These are phyloP conservation scores for Cariama cristata DNA, from an alignment of 2,113 vertebrate species.

Conservation along the genomic window DNA sequence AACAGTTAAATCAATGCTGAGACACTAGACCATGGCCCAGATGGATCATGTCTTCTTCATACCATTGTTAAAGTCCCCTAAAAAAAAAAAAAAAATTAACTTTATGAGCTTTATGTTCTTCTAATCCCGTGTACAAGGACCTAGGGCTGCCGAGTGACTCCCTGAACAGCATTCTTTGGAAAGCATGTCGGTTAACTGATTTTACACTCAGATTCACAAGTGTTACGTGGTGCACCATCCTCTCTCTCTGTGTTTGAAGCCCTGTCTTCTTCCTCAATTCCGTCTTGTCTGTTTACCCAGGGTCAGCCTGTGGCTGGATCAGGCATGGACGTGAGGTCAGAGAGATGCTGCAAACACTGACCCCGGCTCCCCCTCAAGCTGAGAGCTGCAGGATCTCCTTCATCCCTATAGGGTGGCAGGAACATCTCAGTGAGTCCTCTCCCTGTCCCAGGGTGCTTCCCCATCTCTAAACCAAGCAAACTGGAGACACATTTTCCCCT, in stretches of 20 bases:
- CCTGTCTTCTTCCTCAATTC: not conserved
- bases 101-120: slow-evolving; percentile 23
- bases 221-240: slow-evolving; percentile 17
- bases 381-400: not conserved
- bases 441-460: not conserved
- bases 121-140: slow-evolving; percentile 26
- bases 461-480: not conserved
- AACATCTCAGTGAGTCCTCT: not conserved
- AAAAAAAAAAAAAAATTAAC: not conserved
- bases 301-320: not conserved
- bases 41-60: slow-evolving; percentile 7
- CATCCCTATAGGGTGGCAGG: not conserved
- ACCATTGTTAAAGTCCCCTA: not conserved
- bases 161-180: slow-evolving; percentile 49
- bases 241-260: slow-evolving; percentile 3
- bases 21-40: slow-evolving; percentile 23
- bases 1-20: not conserved
- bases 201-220: slow-evolving; percentile 50
- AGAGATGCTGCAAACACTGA: not conserved
- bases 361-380: accelerated
- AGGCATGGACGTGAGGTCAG: not conserved
- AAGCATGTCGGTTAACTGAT: slow-evolving; percentile 33
- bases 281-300: not conserved
- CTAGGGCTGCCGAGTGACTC: slow-evolving; percentile 1
- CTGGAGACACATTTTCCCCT: not conserved